A percentile compares a stretch with the other conserved stretches of the same genome.
Conservation (phyloP, 2,797 vertebrate species). For the Gymnoscopelus microlampas region DNA sequence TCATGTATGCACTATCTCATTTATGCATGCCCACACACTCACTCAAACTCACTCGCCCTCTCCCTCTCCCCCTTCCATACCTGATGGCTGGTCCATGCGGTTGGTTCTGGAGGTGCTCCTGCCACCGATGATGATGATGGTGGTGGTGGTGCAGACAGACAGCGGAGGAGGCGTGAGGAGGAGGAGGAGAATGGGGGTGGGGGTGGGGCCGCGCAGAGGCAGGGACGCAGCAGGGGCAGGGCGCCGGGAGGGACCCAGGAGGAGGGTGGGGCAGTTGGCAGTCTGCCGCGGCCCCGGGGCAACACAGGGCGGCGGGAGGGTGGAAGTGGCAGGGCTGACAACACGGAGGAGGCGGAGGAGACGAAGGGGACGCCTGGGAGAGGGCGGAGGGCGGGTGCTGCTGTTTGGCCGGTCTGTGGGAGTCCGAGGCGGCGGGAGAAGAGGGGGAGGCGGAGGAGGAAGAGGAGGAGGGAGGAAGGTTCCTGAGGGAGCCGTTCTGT, state of each 20-base stretch:
- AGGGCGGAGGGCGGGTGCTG: conserved; percentile 47
- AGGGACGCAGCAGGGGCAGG: conserved; percentile 84
- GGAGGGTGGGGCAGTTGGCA: conserved; percentile 81
- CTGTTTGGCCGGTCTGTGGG: conserved; percentile 77
- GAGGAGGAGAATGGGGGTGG: conserved; percentile 68
- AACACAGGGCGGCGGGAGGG: conserved; percentile 74
- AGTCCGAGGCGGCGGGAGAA: conserved; percentile 73
- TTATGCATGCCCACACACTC: background rate
- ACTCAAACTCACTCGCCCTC: background rate
- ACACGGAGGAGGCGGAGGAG: conserved; percentile 66
- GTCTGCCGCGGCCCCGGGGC: conserved; percentile 83
- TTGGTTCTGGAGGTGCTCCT: conserved; percentile 90
- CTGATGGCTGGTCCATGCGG: conserved; percentile 82
- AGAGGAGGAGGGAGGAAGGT: conserved; percentile 62
- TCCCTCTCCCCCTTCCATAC: conserved; percentile 66
- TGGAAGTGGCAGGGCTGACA: conserved; percentile 88
- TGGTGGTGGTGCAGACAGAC: conserved; percentile 84
- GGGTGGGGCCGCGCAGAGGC: conserved; percentile 71
- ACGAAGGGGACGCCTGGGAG: conserved; percentile 28
- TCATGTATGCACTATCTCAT: too few species aligned
- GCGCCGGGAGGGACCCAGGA: conserved; percentile 8
- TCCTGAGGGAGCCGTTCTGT: conserved; percentile 83
- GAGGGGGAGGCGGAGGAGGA: conserved; percentile 63
- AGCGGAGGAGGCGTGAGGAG: conserved; percentile 54
- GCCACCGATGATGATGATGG: conserved; percentile 89